phyloP scores from a whole-genome alignment of 2,888 invertebrate genomes.

The Plagodis dolabraria region DNA sequence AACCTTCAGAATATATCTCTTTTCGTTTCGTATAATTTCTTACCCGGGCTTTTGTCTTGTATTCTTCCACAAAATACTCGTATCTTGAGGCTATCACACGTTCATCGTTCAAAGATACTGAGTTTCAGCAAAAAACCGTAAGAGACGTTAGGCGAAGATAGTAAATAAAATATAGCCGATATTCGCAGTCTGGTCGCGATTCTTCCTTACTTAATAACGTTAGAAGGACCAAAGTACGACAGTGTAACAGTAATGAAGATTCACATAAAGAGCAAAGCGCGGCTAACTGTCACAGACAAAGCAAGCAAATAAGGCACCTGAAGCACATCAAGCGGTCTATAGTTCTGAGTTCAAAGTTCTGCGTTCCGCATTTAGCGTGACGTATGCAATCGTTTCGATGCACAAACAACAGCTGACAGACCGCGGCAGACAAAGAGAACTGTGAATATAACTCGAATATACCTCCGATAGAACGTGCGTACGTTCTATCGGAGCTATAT shows the following conservation, averaged over 20 bases:
- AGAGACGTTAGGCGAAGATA: conserved; percentile 16
- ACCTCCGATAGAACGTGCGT: too few relatives aligned
- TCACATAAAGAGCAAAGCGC: background rate
- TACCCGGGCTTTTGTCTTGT: background rate
- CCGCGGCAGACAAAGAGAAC: too few relatives aligned
- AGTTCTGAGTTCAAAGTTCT: too few relatives aligned
- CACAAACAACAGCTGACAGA: too few relatives aligned
- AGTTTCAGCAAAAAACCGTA: conserved; percentile 19
- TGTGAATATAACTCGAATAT: too few relatives aligned
- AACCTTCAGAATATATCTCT: too few relatives aligned
- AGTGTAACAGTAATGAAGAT: conserved; percentile 7
- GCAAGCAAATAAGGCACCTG: too few relatives aligned
- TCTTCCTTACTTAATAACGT: conserved; percentile 61
- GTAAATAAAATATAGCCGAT: conserved; percentile 36
- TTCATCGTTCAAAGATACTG: background rate
- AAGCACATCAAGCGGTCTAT: too few relatives aligned
- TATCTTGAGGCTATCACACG: conserved; percentile 1
- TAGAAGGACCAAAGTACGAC: conserved; percentile 37
- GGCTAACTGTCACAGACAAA: background rate
- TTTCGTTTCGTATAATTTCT: too few relatives aligned
- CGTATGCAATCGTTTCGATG: too few relatives aligned
- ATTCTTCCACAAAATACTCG: background rate
- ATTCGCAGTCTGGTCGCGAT: conserved; percentile 55
- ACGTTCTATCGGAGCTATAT: too few relatives aligned
- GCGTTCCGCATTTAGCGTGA: too few relatives aligned